A percentile compares a stretch with the other conserved stretches of the same genome.
Evolutionary conservation across 2,113 vertebrate genomes (phyloP).

Genomic region (Suncus etruscus): DNA sequence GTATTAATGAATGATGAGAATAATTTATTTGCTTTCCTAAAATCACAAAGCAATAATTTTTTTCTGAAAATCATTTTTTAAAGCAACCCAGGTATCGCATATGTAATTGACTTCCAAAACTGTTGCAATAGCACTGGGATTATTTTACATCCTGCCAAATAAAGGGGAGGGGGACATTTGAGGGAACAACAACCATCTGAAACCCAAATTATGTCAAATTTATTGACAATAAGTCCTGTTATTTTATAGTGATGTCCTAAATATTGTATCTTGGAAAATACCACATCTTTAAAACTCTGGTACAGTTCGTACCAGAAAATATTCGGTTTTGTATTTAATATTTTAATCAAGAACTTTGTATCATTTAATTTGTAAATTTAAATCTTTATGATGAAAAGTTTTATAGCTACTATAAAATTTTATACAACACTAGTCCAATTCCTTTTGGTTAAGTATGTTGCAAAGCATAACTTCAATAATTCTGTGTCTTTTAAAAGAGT

Average conservation of each 20-base stretch:
- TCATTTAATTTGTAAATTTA: conserved; percentile 32
- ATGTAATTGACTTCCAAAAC: conserved; percentile 5
- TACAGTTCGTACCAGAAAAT: conserved; percentile 21
- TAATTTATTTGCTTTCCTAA: background rate
- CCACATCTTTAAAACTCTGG: background rate
- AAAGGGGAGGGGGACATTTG: background rate
- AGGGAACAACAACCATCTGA: background rate
- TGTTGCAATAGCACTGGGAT: conserved; percentile 14
- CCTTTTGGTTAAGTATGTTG: conserved; percentile 27
- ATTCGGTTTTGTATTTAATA: conserved; percentile 10
- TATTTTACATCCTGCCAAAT: conserved; percentile 8
- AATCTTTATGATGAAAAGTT: conserved; percentile 12
- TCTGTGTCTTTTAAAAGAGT: conserved; percentile 41
- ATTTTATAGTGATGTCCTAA: background rate
- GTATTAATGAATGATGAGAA: background rate
- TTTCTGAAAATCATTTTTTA: conserved; percentile 1
- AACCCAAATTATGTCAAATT: conserved; percentile 15
- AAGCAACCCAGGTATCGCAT: background rate
- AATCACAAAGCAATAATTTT: background rate
- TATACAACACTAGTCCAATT: conserved; percentile 32
- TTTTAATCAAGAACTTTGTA: background rate
- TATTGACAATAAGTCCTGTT: background rate
- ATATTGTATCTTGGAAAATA: background rate
- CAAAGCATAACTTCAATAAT: conserved; percentile 48
- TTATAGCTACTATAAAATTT: conserved; percentile 22